phyloP scores from a whole-genome alignment of 2,888 invertebrate genomes.

The Macroteleia sp. region DNA sequence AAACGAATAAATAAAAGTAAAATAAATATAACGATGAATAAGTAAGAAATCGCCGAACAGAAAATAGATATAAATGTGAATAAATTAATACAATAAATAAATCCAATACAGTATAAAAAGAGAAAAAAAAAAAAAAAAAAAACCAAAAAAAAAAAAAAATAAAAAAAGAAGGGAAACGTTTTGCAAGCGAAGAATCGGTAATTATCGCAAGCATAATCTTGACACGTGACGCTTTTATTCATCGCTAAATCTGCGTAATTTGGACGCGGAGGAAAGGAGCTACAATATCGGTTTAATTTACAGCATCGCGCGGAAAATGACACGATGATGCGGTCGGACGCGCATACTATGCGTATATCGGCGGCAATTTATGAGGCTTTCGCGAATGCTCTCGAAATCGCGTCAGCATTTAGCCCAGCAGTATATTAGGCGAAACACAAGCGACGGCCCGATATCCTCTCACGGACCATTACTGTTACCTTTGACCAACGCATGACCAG shows the following conservation, averaged over 20 bases:
- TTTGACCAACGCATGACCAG: constrained; percentile 82
- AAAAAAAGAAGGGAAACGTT: too few relatives aligned
- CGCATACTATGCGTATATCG: constrained; percentile 53
- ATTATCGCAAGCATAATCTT: constrained; percentile 41
- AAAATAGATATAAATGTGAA: too few relatives aligned
- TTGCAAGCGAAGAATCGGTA: too few relatives aligned
- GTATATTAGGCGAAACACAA: constrained; percentile 83
- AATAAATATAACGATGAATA: too few relatives aligned
- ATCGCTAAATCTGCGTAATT: constrained; percentile 53
- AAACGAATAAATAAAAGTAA: too few relatives aligned
- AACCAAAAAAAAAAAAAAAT: too few relatives aligned
- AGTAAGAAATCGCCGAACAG: too few relatives aligned
- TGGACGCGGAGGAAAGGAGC: constrained; percentile 29
- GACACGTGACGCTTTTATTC: constrained; percentile 25
- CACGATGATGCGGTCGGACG: constrained; percentile 63
- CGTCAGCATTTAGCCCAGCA: constrained; percentile 82
- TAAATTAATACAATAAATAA: too few relatives aligned
- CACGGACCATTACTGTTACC: constrained; percentile 84
- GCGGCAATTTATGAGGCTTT: constrained; percentile 64
- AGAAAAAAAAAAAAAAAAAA: too few relatives aligned
- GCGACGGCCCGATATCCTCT: constrained; percentile 78
- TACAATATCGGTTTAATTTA: constrained; percentile 61
- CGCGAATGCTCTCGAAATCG: constrained; percentile 74
- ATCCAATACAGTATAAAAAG: too few relatives aligned
- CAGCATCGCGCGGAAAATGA: constrained; percentile 61